Evolutionary conservation across 1,140 invertebrate species (phyloP).

Genomic region (Choristoneura fumiferana): DNA sequence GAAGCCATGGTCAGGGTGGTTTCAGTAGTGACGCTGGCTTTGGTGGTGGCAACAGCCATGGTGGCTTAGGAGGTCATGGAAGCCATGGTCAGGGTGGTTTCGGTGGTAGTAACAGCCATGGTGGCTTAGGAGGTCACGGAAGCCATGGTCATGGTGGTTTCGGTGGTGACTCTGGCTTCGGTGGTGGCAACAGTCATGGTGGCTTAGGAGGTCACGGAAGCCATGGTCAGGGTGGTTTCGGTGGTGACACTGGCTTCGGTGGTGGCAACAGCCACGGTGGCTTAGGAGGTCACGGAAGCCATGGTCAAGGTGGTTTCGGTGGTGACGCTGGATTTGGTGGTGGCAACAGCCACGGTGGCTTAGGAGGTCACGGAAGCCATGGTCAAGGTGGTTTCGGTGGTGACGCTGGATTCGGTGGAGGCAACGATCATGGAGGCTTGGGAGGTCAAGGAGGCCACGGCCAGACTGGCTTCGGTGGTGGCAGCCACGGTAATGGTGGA

Average conservation of each 20-base stretch:
- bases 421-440: conserved; percentile 19
- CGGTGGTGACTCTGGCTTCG: conserved; percentile 13
- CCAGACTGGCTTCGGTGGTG: neutral
- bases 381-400: conserved; percentile 10
- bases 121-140: conserved; percentile 20
- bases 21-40: neutral
- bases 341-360: too few relatives aligned
- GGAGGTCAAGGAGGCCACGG: conserved; percentile 21
- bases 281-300: too few relatives aligned
- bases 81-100: conserved; percentile 15
- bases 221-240: neutral
- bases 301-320: neutral
- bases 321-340: neutral
- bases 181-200: conserved; percentile 6
- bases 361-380: neutral
- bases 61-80: conserved; percentile 6
- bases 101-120: conserved; percentile 19
- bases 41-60: neutral
- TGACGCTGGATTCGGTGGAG: neutral
- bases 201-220: neutral
- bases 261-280: neutral
- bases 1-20: conserved; percentile 7
- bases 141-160: conserved; percentile 19
- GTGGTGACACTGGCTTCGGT: too few relatives aligned
- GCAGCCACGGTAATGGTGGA: neutral